A percentile compares a stretch with the other conserved stretches of the same genome.
These are phyloP conservation scores for Hippopotamyrus pictus DNA, from an alignment of 2,797 vertebrate species.

Conservation along the genomic window DNA sequence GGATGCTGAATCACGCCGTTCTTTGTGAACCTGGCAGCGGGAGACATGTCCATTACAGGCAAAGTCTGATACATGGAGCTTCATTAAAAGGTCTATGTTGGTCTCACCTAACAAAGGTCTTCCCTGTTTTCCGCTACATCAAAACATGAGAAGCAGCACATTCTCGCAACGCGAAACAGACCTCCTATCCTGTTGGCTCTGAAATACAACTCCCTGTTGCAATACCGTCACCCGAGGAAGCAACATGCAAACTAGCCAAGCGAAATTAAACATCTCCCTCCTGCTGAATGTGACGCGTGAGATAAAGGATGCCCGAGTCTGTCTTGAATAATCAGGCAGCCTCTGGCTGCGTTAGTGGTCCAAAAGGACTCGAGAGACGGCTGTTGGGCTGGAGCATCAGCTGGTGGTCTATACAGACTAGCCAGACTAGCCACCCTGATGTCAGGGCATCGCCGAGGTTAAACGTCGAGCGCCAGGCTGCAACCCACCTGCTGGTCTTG, in stretches of 20 bases:
- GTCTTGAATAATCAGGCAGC: background rate
- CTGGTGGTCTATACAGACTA: slow-evolving; percentile 36
- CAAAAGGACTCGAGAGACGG: slow-evolving; percentile 23
- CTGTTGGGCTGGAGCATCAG: slow-evolving; percentile 37
- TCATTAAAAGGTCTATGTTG: background rate
- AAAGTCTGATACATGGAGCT: background rate
- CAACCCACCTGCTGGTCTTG: slow-evolving; percentile 30
- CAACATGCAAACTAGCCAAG: background rate
- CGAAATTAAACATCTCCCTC: background rate
- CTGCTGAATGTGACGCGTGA: background rate
- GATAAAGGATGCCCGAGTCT: background rate
- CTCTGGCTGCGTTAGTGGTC: background rate
- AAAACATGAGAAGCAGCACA: background rate
- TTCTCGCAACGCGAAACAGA: background rate
- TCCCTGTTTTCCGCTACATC: background rate
- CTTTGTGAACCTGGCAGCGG: background rate
- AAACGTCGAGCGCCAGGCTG: slow-evolving; percentile 30
- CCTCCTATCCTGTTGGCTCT: background rate
- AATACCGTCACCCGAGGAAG: background rate
- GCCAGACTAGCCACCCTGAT: slow-evolving; percentile 35
- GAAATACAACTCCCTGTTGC: background rate
- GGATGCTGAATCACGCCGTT: background rate
- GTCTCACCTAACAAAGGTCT: background rate
- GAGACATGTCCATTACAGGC: background rate
- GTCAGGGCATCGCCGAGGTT: slow-evolving; percentile 35